A percentile compares a stretch with the other conserved stretches of the same genome.
These are phyloP conservation scores for Rhinolophus sinicus DNA, from an alignment of 2,113 vertebrate species.

Conservation along the genomic window DNA sequence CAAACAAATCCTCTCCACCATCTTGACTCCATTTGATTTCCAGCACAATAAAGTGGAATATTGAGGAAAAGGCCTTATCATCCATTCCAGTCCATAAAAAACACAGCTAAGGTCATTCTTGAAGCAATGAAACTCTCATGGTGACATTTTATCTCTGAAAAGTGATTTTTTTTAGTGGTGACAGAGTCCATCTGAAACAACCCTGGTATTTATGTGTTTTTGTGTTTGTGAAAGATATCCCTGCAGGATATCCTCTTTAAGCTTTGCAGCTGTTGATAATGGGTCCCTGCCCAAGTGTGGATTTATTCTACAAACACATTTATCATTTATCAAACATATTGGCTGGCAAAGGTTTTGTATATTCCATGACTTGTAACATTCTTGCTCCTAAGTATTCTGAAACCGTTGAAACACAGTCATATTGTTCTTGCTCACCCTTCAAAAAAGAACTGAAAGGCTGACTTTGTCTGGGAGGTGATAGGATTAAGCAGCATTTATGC, in stretches of 20 bases:
- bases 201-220: slow-evolving; percentile 75
- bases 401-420: slow-evolving; percentile 64
- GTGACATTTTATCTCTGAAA: slow-evolving; percentile 53
- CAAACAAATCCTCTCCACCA: slow-evolving; percentile 70
- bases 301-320: slow-evolving; percentile 73
- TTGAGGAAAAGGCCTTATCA: slow-evolving; percentile 50
- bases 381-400: slow-evolving; percentile 64
- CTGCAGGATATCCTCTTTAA: slow-evolving; percentile 69
- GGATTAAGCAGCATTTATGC: slow-evolving; percentile 70
- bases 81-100: slow-evolving; percentile 52
- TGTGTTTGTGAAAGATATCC: slow-evolving; percentile 74
- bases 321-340: slow-evolving; percentile 71
- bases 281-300: slow-evolving; percentile 65
- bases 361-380: slow-evolving; percentile 65
- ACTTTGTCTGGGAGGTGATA: slow-evolving; percentile 68
- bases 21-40: slow-evolving; percentile 53
- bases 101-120: slow-evolving; percentile 52
- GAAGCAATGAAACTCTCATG: slow-evolving; percentile 56
- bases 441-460: slow-evolving; percentile 60
- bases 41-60: slow-evolving; percentile 53
- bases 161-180: slow-evolving; percentile 64
- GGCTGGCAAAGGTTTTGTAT: slow-evolving; percentile 68
- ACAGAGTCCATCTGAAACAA: slow-evolving; percentile 74
- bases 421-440: not conserved
- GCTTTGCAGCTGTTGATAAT: slow-evolving; percentile 75